Evolutionary conservation across 2,888 invertebrate genomes (phyloP), one percentile per base, ranked within the genome.

Genomic region (Hemistola chrysoprasaria): DNA sequence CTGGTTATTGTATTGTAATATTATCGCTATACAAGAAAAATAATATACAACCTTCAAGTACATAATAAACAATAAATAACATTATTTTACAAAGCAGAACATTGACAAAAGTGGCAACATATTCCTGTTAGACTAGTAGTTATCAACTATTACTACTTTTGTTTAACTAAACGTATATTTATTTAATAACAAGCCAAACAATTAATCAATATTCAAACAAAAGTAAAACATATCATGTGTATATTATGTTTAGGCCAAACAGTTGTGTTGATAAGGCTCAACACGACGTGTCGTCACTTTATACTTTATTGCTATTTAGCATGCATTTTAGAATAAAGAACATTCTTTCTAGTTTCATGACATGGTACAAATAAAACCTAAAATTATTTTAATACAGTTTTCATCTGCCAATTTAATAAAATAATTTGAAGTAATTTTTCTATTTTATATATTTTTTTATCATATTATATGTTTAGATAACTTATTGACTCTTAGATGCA

Each of bases 71-170:
- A 84, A 84, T 84, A 84, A 83, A 83, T 84, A 84, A 82, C 83
- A 47, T 62, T 83, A 85, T 83, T 76, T 73, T 85, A 86, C 82
- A 86, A 84, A 85, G 83, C 82, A 78, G 79, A 81, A 84, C 76
- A 81, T 81, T 76, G 83, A 81, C 79, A 67, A 64, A n/a, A 78
- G 85, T 81, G 85, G 85, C 86, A 85, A 84, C 81, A 82, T 78
- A 79, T 84, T 80, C 75, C 76, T 77, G 82, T 81, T 75, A 80
- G 87, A 87, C 87, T 87, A 87, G 87, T 78, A 68, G 70, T 80
- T 81, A 78, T 76, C 34, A 79, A 82, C 79, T 53, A 52, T 40
- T 39, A 35, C 46, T 53, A 50, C 34, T 37, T 37, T 34, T 30
- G 28, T 10, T 36, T 41, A 22, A 42, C 77, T 78, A 78, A 78